These are phyloP conservation scores for Euglossa dilemma DNA, from an alignment of 1,140 invertebrate genomes.

Conservation along the genomic window DNA sequence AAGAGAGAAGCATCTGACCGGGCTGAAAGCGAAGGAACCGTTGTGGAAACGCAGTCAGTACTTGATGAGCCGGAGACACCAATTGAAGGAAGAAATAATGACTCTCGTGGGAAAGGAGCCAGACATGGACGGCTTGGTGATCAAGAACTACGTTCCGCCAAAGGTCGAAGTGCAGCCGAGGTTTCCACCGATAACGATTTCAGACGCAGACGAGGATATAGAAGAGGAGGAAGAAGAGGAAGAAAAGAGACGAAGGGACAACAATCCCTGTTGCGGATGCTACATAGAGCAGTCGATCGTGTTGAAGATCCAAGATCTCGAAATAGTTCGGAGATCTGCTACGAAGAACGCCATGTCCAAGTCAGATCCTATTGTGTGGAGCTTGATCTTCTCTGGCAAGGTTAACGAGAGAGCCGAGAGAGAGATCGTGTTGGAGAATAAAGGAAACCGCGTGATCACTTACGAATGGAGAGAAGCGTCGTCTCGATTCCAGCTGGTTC, in stretches of 20 bases:
- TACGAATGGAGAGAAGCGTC: conserved; percentile 63
- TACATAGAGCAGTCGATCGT: conserved; percentile 31
- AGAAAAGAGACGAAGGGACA: background rate
- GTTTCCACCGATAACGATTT: conserved; percentile 56
- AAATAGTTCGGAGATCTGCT: conserved; percentile 39
- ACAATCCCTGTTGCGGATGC: background rate
- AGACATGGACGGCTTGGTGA: conserved; percentile 36
- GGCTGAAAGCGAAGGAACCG: conserved; percentile 1
- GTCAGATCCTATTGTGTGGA: conserved; percentile 51
- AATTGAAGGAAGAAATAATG: conserved; percentile 53
- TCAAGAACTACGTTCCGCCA: conserved; percentile 37
- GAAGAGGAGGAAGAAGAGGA: background rate
- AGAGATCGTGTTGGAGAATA: conserved; percentile 69
- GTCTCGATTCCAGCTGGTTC: background rate
- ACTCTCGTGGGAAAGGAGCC: conserved; percentile 52
- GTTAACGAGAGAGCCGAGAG: conserved; percentile 11
- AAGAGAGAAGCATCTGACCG: conserved; percentile 66
- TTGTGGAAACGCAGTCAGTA: conserved; percentile 60
- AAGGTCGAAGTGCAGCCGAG: background rate
- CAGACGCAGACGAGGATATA: background rate
- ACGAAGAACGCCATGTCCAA: background rate
- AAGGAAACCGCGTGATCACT: conserved; percentile 62
- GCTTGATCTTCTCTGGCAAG: conserved; percentile 47
- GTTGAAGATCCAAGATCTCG: conserved; percentile 63
- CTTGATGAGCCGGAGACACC: conserved; percentile 32